These are phyloP conservation scores for Stegostoma tigrinum DNA, from an alignment of 2,113 vertebrate genomes.

Conservation along the genomic window DNA sequence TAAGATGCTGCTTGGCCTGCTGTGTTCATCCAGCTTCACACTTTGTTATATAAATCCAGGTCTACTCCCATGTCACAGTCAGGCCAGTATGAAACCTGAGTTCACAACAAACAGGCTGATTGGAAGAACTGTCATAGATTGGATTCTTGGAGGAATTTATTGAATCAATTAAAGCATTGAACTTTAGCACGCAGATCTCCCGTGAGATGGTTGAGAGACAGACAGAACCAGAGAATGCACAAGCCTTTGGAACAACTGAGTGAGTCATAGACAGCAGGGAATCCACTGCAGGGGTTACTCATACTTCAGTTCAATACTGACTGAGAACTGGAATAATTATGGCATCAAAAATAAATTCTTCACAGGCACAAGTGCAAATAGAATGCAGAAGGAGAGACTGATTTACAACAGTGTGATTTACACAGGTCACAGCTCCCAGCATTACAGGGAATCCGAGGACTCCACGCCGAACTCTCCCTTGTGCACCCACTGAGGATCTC, in stretches of 20 bases:
- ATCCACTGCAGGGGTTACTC: background rate
- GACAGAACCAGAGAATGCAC: background rate
- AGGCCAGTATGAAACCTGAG: background rate
- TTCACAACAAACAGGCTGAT: too few relatives aligned
- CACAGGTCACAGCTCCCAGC: background rate
- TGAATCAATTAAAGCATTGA: conserved; percentile 16
- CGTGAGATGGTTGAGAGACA: background rate
- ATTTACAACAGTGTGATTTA: conserved; percentile 7
- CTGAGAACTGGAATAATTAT: conserved; percentile 2
- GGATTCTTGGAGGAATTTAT: conserved; percentile 9
- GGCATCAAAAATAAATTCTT: conserved; percentile 25
- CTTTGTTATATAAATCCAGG: too few relatives aligned
- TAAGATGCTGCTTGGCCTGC: too few relatives aligned
- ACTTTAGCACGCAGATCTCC: background rate
- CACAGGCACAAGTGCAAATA: background rate
- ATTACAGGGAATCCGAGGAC: background rate
- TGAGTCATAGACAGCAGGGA: background rate
- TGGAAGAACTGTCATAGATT: background rate
- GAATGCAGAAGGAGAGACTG: background rate
- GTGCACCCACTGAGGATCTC: background rate
- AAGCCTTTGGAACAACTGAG: background rate
- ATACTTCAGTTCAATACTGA: background rate
- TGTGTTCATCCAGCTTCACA: too few relatives aligned
- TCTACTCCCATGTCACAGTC: background rate
- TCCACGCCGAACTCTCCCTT: background rate